Conservation (phyloP, 2,888 invertebrate species). For the Bhutanitis thaidina region DNA sequence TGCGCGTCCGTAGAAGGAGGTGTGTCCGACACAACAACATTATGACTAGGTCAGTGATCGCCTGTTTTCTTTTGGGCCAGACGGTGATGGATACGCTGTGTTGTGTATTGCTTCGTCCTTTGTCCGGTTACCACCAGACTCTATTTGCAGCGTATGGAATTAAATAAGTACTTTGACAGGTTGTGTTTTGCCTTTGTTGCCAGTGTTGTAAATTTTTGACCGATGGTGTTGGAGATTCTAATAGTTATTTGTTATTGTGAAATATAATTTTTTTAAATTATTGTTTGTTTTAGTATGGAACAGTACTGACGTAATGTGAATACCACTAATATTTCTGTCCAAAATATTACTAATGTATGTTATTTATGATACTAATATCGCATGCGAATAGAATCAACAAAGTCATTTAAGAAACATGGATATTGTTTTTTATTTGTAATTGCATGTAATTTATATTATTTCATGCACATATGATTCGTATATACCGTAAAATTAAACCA, state of each 20-base stretch:
- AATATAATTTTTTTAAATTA: not conserved
- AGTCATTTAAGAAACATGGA: too few relatives aligned
- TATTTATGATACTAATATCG: too few relatives aligned
- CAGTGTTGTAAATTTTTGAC: slow-evolving; percentile 8
- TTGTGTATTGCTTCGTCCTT: slow-evolving; percentile 21
- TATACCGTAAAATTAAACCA: too few relatives aligned
- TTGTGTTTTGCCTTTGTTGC: slow-evolving; percentile 12
- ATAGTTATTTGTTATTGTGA: not conserved
- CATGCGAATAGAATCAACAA: too few relatives aligned
- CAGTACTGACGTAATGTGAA: too few relatives aligned
- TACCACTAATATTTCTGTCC: too few relatives aligned
- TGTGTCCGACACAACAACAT: slow-evolving; percentile 72
- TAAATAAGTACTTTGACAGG: slow-evolving; percentile 18
- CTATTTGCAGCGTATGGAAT: not conserved
- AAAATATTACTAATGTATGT: too few relatives aligned
- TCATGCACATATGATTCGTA: too few relatives aligned
- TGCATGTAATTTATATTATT: too few relatives aligned
- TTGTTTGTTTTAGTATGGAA: too few relatives aligned
- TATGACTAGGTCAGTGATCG: slow-evolving; percentile 68
- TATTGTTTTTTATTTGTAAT: too few relatives aligned
- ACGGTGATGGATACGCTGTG: slow-evolving; percentile 31
- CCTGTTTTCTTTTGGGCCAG: slow-evolving; percentile 26
- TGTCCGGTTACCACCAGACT: not conserved
- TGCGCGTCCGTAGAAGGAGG: slow-evolving; percentile 59
- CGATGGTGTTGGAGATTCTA: slow-evolving; percentile 4